Evolutionary conservation across 2,888 invertebrate species (phyloP).

Genomic region (Acronicta psi): DNA sequence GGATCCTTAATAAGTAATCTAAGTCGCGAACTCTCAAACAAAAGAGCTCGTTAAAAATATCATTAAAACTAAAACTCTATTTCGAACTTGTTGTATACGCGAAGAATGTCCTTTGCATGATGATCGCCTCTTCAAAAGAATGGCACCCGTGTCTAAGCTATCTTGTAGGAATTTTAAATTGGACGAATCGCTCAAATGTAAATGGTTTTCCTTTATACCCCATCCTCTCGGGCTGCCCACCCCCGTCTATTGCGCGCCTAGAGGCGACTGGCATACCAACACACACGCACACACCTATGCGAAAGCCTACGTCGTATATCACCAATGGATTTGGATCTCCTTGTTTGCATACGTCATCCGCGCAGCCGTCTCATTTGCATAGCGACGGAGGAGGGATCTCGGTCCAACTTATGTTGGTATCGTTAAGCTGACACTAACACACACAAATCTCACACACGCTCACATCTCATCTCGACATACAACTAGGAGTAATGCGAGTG

Average conservation of each 20-base stretch:
- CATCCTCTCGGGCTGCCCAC: conserved; percentile 87
- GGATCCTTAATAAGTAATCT: conserved; percentile 62
- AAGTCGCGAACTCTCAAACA: conserved; percentile 48
- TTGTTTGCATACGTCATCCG: conserved; percentile 82
- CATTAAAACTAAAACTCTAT: conserved; percentile 72
- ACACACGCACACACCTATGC: conserved; percentile 80
- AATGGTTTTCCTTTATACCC: conserved; percentile 90
- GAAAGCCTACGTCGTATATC: conserved; percentile 82
- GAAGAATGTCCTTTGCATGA: conserved; percentile 80
- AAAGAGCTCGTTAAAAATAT: conserved; percentile 61
- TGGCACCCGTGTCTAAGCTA: conserved; percentile 88
- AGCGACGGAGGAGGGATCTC: conserved; percentile 63
- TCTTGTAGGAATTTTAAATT: conserved; percentile 90
- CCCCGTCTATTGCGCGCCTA: conserved; percentile 88
- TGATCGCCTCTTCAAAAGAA: conserved; percentile 87
- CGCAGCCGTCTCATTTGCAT: conserved; percentile 73
- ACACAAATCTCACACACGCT: conserved; percentile 75
- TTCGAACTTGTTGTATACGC: conserved; percentile 62
- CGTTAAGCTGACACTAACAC: conserved; percentile 81
- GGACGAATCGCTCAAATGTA: conserved; percentile 90
- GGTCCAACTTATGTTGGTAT: conserved; percentile 75
- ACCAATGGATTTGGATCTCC: conserved; percentile 79
- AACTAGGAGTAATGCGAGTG: conserved; percentile 87
- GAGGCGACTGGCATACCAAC: conserved; percentile 88
- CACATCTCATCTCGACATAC: conserved; percentile 85